A percentile compares a stretch with the other conserved stretches of the same genome.
Evolutionary conservation across 2,797 vertebrate genomes (phyloP).

Genomic region (Corythornis leucogaster): DNA sequence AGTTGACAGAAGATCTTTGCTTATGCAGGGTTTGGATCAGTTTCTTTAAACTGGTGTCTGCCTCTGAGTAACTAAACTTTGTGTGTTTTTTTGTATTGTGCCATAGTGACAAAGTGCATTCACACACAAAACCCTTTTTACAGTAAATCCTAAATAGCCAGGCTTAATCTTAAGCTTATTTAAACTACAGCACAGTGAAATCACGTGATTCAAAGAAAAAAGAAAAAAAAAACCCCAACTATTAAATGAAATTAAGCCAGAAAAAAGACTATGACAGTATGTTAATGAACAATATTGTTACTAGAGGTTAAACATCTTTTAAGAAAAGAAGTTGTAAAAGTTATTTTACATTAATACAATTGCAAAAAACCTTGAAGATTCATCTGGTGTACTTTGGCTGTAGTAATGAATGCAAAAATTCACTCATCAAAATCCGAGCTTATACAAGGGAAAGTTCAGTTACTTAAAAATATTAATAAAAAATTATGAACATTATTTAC

Average conservation of each 20-base stretch:
- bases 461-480: slow-evolving; percentile 67
- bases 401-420: slow-evolving; percentile 44
- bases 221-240: not conserved
- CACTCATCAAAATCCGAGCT: slow-evolving; percentile 49
- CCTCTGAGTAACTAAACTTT: not conserved
- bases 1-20: not conserved
- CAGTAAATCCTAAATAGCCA: slow-evolving; percentile 19
- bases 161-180: slow-evolving; percentile 49
- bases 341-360: slow-evolving; percentile 27
- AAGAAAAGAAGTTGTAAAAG: slow-evolving; percentile 44
- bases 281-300: not conserved
- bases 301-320: slow-evolving; percentile 16
- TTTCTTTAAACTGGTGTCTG: not conserved
- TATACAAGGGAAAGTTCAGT: slow-evolving; percentile 15
- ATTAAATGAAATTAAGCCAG: slow-evolving; percentile 37
- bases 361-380: slow-evolving; percentile 6
- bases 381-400: not conserved
- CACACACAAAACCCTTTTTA: not conserved
- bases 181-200: slow-evolving; percentile 38
- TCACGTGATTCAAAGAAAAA: not conserved
- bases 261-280: not conserved
- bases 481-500: slow-evolving; percentile 71
- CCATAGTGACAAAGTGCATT: not conserved
- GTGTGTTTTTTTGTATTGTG: not conserved
- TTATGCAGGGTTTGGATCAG: not conserved